Evolutionary conservation across 1,140 invertebrate species (phyloP), one percentile per base, ranked within the genome.

Genomic region (Tetranychus cinnabarinus): DNA sequence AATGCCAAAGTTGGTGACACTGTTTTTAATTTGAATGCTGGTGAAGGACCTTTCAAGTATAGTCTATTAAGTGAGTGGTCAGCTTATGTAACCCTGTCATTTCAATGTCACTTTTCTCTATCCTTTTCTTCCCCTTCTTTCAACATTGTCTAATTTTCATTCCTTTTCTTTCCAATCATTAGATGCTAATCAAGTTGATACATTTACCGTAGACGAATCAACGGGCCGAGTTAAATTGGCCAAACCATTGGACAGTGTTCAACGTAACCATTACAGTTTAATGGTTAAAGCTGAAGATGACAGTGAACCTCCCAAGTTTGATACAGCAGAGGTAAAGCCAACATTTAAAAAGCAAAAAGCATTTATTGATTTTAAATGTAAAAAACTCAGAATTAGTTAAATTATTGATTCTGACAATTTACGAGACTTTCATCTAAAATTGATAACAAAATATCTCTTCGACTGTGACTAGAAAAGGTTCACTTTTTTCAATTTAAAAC

Each of bases 241-340:
- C 7, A 92, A 92, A 72, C 88, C 92, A 74, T 74, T 93, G 66
- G 88, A 93, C 75, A 92, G 91, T 70, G 88, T 92, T 72, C 88
- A 92, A 70, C 87, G 87, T 0, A 88, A 92, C 68, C 86, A 90
- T 65, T 93, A 93, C 70, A 85, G 86, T 12, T 72, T 95, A 37
- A 80, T 89, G 58, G 88, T 95, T n/a, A 91, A 88, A 5, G 88
- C 88, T 31, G 61, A 64, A 35, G 67, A 70, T 54, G 64, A 68
- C 37, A 66, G 56, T 34, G 66, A 69, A 7, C 68, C 68, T 8
- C 65, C 67, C 15, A 69, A 69, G 60, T 67, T 62, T 12, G 69
- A 70, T 59, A 63, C 64, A 33, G 67, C 69, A 31, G 69, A 70
- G 60, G 67, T 69, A 61, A 67, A 56, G 50, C 10, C 39, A 12